A percentile compares a stretch with the other conserved stretches of the same genome.
phyloP scores from a whole-genome alignment of 2,888 invertebrate genomes.

The Nymphalis polychloros region DNA sequence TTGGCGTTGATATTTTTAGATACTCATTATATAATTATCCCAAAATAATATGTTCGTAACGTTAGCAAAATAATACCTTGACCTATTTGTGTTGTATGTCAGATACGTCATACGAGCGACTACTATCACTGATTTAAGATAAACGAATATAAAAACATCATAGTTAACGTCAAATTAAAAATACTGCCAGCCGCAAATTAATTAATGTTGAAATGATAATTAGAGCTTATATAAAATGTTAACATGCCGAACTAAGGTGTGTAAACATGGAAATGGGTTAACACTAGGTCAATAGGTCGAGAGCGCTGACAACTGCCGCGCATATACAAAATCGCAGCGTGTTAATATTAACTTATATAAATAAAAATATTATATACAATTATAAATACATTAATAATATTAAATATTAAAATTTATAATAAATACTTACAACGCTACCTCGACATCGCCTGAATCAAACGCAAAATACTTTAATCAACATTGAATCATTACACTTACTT shows the following conservation, averaged over 20 bases:
- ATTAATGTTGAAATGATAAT: not conserved
- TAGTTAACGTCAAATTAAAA: not conserved
- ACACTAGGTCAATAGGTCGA: slow-evolving; percentile 47
- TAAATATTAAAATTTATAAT: too few relatives aligned
- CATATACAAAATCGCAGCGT: slow-evolving; percentile 7
- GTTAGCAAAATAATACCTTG: slow-evolving; percentile 5
- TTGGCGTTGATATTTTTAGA: slow-evolving; percentile 5
- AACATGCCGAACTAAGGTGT: slow-evolving; percentile 12
- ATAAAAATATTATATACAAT: not conserved
- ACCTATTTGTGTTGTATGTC: not conserved
- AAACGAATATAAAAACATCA: not conserved
- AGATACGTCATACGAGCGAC: not conserved
- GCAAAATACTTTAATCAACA: too few relatives aligned
- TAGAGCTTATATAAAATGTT: not conserved
- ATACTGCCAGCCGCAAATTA: not conserved
- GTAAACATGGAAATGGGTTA: slow-evolving; percentile 42
- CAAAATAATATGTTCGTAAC: not conserved
- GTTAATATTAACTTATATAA: not conserved
- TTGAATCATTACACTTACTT: too few relatives aligned
- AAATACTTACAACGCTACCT: too few relatives aligned
- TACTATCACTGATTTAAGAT: too few relatives aligned
- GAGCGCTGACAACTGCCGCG: slow-evolving; percentile 28
- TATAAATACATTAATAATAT: too few relatives aligned
- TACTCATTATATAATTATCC: not conserved
- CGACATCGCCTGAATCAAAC: too few relatives aligned